These are phyloP conservation scores for Cryptomyrus ogoouensis DNA, from an alignment of 2,113 vertebrate genomes.

Conservation along the genomic window DNA sequence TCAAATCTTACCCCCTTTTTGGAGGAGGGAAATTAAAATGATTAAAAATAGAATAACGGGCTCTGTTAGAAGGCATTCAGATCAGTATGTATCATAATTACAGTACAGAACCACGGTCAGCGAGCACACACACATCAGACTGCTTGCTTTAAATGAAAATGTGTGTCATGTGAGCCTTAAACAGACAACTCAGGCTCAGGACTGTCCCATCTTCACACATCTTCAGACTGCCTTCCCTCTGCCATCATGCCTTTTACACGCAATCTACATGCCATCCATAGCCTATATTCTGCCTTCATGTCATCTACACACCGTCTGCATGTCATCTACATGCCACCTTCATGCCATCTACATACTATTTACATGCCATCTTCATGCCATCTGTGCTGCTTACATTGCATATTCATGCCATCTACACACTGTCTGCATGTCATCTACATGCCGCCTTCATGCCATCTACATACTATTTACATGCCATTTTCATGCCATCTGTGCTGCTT, in stretches of 20 bases:
- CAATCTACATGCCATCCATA: not conserved
- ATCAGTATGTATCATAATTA: slow-evolving; percentile 6
- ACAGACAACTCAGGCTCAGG: not conserved
- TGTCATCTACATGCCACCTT: not conserved
- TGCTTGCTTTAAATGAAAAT: not conserved
- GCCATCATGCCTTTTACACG: not conserved
- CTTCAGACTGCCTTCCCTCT: not conserved
- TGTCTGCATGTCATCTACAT: not conserved
- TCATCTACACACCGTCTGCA: not conserved
- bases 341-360: not conserved
- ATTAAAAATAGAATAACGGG: not conserved
- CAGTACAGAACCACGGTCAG: not conserved
- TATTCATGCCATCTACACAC: not conserved
- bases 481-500: not conserved
- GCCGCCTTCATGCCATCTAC: not conserved
- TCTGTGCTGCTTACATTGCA: not conserved
- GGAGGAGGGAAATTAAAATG: not conserved
- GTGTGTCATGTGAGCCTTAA: not conserved
- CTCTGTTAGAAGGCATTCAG: not conserved
- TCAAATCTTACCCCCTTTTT: slow-evolving; percentile 2
- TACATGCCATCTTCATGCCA: not conserved
- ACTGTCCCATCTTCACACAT: not conserved
- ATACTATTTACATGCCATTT: not conserved
- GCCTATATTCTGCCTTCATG: not conserved
- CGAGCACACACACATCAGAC: not conserved